Conservation (phyloP, 2,888 invertebrate genomes). For the Acronicta alni region DNA sequence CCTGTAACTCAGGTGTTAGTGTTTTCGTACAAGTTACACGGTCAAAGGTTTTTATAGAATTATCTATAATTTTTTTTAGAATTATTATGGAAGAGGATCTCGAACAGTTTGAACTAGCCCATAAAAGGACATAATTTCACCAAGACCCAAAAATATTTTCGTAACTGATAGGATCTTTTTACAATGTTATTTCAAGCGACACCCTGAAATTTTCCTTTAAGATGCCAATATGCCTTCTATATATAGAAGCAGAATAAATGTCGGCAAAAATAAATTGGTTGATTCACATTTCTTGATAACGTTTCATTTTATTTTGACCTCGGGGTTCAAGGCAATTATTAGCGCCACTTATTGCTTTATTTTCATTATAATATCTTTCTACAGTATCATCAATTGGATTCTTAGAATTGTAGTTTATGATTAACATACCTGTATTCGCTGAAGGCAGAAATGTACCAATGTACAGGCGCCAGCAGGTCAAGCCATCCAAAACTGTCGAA, state of each 20-base stretch:
- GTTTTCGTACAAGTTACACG: no score
- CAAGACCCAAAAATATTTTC: constrained; percentile 39
- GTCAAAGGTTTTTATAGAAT: no score
- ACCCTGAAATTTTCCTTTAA: constrained; percentile 8
- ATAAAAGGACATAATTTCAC: constrained; percentile 14
- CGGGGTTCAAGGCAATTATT: constrained; percentile 9
- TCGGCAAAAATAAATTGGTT: constrained; percentile 22
- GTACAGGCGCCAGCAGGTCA: no score
- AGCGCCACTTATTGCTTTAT: constrained; percentile 17
- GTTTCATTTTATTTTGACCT: constrained; percentile 26
- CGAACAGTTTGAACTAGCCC: constrained; percentile 8
- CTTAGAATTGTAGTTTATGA: constrained; percentile 5
- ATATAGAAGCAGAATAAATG: constrained; percentile 13
- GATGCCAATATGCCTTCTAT: constrained; percentile 11
- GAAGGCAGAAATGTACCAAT: no score
- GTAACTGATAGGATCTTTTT: constrained; percentile 38
- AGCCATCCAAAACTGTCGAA: no score
- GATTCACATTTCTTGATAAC: constrained; percentile 14
- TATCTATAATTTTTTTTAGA: no score
- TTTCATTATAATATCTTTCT: constrained; percentile 29
- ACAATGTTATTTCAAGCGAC: constrained; percentile 24
- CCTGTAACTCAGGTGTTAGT: no score
- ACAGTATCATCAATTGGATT: not conserved
- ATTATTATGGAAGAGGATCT: constrained; percentile 8
- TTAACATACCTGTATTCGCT: no score